Evolutionary conservation across 1,140 invertebrate genomes (phyloP), one percentile per base, ranked within the genome.

Genomic region (Aphaenogaster floridana): DNA sequence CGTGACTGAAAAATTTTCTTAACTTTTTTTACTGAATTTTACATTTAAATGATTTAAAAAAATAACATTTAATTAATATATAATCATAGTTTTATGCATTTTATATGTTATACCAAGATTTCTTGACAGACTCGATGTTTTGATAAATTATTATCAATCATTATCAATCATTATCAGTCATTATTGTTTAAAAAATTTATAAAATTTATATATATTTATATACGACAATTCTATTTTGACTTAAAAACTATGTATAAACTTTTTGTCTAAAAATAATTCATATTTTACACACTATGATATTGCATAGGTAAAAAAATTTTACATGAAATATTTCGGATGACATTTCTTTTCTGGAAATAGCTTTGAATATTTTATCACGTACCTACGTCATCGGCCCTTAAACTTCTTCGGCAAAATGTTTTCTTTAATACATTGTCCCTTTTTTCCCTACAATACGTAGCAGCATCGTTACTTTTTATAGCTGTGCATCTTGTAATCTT

Each of bases 301-400:
- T 42, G 54, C 21, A 48, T 3, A 0, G 13, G 21, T 45, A 6
- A 63, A 74, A 39, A 68, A 80, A 9, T 39, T 34, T 50, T 28
- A 80, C 34, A 68, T 68, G n/a, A 68, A 68, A 57, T 57, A 57
- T 71, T 57, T 71, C 11, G 3, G 13, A 28, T 42, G 28, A 63
- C 3, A 54, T 45, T 54, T 36, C 15, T 57, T 57, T 57, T 28
- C 9, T 3, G 61, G 7, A 17, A 9, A 48, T 15, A 64, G 17
- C 8, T 45, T 45, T 52, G 34, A 80, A 81, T 81, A 81, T 72
- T 81, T 81, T 15, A 57, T 45, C 36, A 45, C 6, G 9, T 42
- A 15, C n/a, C n/a, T 11, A 81, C 57, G 1, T 15, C 50, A 34
- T 15, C 9, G 9, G 39, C 28, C 36, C 42, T 42, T 17, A n/a